Evolutionary conservation across 2,888 invertebrate species (phyloP).

Genomic region (Alviniconcha strummeri): DNA sequence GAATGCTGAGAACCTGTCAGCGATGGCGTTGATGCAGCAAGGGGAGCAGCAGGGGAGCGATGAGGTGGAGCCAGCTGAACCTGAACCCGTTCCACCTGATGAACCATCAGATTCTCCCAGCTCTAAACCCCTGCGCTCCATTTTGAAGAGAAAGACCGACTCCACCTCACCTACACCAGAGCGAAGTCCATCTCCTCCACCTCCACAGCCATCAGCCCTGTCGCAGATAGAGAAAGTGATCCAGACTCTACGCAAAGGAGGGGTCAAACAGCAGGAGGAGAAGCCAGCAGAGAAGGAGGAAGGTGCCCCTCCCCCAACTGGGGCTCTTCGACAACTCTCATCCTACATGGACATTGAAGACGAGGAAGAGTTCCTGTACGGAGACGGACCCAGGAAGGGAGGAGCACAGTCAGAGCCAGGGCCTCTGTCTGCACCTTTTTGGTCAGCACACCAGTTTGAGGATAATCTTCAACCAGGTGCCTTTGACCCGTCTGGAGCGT

Average conservation of each 20-base stretch:
- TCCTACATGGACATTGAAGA: conserved; percentile 65
- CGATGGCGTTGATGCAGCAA: conserved; percentile 7
- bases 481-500: neutral
- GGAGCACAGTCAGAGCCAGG: conserved; percentile 4
- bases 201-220: conserved; percentile 13
- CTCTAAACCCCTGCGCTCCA: conserved; percentile 54
- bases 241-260: conserved; percentile 15
- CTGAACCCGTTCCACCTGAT: conserved; percentile 15
- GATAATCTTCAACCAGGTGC: conserved; percentile 2
- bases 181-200: conserved; percentile 40
- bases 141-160: conserved; percentile 34
- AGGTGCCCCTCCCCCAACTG: conserved; percentile 8
- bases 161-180: conserved; percentile 43
- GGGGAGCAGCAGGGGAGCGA: neutral
- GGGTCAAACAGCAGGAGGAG: conserved; percentile 10
- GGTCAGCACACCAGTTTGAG: conserved; percentile 23
- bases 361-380: conserved; percentile 70
- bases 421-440: conserved; percentile 19
- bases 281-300: conserved; percentile 5
- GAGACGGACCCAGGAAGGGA: conserved; percentile 39
- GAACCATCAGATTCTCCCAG: conserved; percentile 1
- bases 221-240: conserved; percentile 26
- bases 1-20: conserved; percentile 31
- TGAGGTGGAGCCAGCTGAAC: conserved; percentile 22
- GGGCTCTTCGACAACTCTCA: conserved; percentile 39